Evolutionary conservation across 2,797 vertebrate species (phyloP).

Genomic region (Varecia variegata): DNA sequence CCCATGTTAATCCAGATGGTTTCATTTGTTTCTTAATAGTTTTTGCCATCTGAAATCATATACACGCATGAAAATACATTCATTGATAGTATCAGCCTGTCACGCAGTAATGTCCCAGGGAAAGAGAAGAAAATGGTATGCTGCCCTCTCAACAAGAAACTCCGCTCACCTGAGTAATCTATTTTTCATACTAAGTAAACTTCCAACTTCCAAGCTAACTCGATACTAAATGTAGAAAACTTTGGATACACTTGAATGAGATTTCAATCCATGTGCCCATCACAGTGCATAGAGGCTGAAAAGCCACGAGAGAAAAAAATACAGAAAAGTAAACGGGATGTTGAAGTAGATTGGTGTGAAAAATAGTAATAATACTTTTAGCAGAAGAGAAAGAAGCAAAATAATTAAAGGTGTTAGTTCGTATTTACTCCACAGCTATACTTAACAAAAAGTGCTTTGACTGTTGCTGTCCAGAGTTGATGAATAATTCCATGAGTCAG

Average conservation of each 20-base stretch:
- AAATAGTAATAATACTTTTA: background rate
- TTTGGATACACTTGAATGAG: background rate
- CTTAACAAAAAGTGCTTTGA: slow-evolving; percentile 2
- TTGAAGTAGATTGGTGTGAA: background rate
- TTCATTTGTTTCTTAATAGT: background rate
- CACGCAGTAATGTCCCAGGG: background rate
- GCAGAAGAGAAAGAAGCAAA: background rate
- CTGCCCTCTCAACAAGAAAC: background rate
- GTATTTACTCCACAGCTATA: background rate
- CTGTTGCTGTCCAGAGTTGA: background rate
- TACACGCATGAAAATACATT: background rate
- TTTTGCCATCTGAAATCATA: background rate
- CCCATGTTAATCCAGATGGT: background rate
- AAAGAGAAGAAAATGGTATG: background rate
- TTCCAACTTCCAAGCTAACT: background rate
- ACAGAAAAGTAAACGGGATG: background rate
- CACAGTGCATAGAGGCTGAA: background rate
- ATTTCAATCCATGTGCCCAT: background rate
- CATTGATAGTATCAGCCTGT: background rate
- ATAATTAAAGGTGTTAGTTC: background rate
- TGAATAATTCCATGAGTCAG: background rate
- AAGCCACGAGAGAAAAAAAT: background rate
- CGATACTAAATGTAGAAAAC: background rate
- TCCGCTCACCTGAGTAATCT: background rate
- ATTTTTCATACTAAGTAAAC: background rate